Conservation (phyloP, 2,113 vertebrate species). For the Papio anubis region DNA sequence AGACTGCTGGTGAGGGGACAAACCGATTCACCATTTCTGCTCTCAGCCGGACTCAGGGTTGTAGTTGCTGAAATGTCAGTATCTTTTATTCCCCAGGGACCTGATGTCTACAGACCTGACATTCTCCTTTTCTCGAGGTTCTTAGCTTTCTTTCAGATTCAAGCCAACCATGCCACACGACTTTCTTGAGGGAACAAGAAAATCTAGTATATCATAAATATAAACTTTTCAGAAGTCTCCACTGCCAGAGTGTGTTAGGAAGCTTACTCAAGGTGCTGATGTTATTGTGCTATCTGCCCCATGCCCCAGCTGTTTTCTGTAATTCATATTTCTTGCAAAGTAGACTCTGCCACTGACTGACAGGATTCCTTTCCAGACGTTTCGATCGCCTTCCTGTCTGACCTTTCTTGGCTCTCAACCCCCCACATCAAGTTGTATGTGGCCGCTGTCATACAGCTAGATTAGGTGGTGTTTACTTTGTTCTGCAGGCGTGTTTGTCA, state of each 20-base stretch:
- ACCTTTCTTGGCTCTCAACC: not conserved
- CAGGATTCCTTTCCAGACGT: not conserved
- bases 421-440: not conserved
- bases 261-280: not conserved
- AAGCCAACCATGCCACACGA: not conserved
- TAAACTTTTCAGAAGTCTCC: not conserved
- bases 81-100: not conserved
- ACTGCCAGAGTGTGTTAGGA: not conserved
- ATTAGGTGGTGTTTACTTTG: not conserved
- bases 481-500: not conserved
- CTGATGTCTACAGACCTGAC: not conserved
- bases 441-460: rapidly evolving
- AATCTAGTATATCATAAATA: not conserved
- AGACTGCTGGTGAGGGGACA: not conserved
- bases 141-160: not conserved
- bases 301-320: not conserved
- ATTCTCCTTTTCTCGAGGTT: not conserved
- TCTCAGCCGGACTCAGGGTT: not conserved
- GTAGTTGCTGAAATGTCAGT: not conserved
- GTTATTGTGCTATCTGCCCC: not conserved
- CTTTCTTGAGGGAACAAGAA: not conserved
- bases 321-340: not conserved
- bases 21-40: not conserved
- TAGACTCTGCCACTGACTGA: not conserved
- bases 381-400: not conserved